These are phyloP conservation scores for Zosterops lateralis DNA, from an alignment of 2,113 vertebrate species.

Conservation along the genomic window DNA sequence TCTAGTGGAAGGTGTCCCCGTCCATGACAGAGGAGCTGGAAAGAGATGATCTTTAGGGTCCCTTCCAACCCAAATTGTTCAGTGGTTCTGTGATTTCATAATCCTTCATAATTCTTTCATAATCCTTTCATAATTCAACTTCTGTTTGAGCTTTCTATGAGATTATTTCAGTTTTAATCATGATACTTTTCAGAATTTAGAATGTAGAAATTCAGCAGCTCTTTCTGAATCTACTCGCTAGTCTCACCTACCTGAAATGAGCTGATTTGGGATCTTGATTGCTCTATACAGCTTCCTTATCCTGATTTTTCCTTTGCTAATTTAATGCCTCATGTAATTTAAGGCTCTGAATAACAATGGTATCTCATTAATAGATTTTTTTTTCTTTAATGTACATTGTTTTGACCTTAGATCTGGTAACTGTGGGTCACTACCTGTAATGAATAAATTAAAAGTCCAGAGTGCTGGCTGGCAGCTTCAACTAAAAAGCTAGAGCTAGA, in stretches of 20 bases:
- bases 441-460: neutral
- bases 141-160: neutral
- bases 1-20: neutral
- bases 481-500: neutral
- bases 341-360: neutral
- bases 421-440: neutral
- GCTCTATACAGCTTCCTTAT: neutral
- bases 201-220: neutral
- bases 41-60: neutral
- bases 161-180: neutral
- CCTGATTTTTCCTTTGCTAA: neutral
- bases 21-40: neutral
- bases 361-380: neutral
- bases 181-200: neutral
- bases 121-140: neutral
- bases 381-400: neutral
- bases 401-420: neutral
- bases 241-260: neutral
- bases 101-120: neutral
- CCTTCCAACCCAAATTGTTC: neutral
- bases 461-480: neutral
- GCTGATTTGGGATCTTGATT: neutral
- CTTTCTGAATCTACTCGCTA: neutral
- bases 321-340: neutral
- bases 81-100: neutral